Conservation (phyloP, 2,797 vertebrate genomes). For the Onychomys torridus region DNA sequence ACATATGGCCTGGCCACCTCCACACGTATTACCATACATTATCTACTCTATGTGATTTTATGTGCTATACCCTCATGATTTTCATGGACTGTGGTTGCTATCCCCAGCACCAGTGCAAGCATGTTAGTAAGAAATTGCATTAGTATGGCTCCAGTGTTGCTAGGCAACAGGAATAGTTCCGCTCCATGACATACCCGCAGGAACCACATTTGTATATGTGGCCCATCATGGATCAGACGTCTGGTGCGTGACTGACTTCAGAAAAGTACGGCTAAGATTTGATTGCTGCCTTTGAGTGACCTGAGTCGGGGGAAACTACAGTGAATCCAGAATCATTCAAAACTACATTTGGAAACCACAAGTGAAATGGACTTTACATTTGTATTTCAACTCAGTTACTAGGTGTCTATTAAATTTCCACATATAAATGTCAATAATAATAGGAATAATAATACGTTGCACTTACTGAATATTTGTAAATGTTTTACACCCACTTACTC, state of each 20-base stretch:
- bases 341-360: not conserved
- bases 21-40: not conserved
- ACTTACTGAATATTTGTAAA: not conserved
- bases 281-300: not conserved
- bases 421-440: not conserved
- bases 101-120: not conserved
- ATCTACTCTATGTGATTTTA: too few relatives aligned
- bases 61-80: not conserved
- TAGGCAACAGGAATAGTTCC: not conserved
- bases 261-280: not conserved
- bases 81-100: not conserved
- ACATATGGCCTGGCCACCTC: not conserved
- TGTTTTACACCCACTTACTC: constrained; percentile 16
- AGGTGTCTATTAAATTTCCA: not conserved
- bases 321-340: not conserved
- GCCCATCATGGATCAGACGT: not conserved
- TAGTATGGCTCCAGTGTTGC: not conserved
- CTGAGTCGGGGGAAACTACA: not conserved
- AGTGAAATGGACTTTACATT: not conserved
- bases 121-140: not conserved
- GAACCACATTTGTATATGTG: not conserved
- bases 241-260: not conserved
- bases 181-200: not conserved
- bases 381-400: not conserved
- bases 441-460: not conserved